Base-by-base conservation (phyloP, 1,140 invertebrate species). In the Metopolophium dirhodum region DNA sequence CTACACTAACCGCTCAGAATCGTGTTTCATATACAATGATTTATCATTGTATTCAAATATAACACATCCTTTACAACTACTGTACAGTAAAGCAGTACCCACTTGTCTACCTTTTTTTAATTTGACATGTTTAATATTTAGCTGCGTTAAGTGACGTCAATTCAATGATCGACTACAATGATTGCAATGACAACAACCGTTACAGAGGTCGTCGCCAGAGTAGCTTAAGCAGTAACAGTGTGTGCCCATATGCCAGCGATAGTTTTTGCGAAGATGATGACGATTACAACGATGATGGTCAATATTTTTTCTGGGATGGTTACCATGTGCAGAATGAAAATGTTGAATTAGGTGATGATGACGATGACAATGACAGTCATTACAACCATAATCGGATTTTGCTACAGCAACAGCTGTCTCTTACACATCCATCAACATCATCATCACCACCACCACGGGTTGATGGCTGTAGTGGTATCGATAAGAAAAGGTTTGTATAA, bases 141-240 rank as follows among this genome's bases (percentile, higher is more conserved):
- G 96, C 97, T 89, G 97, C 97, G 18, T 95, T 98, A 85, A 98
- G 97, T 94, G 97, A 98, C 95, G 97, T 98, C 47, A 98, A 98
- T 95, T 98, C 97, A n/a, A 96, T 97, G 93, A 97, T 97, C 95
- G 51, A 91, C 14, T 82, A 37, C 49, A 86, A 83, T 45, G 57
- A 77, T 49, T 88, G 61, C 47, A 54, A 49, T 77, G 93, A 91
- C 37, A 88, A 47, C 2, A 93, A 49, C 1, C 68, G 82, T 47
- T 93, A 92, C 47, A 23, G 91, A 90, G 22, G 86, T 51, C 47
- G 94, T 86, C 89, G 89, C 7, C 89, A 68, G 7, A 90, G 89
- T 68, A 90, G 89, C 8, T n/a, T 90, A 7, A 90, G 89, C 14
- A 57, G 89, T 20, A 68, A 30, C 14, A 90, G 54, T 57, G 26